Conservation (phyloP, 2,113 vertebrate species). For the Labeo rohita region DNA sequence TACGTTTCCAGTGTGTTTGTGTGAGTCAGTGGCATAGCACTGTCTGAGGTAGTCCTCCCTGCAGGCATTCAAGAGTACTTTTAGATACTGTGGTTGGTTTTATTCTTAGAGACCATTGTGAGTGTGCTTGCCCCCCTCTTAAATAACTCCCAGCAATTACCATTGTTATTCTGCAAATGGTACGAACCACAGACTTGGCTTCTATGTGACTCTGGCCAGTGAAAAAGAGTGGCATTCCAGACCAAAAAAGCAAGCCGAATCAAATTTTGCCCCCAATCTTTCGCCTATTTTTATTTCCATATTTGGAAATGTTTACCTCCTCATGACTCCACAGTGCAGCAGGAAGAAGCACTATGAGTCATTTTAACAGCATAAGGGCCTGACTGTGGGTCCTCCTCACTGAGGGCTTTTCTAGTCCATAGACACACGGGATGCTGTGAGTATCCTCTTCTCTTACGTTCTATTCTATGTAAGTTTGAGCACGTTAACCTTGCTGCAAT, state of each 20-base stretch:
- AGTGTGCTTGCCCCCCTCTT: slow-evolving; percentile 48
- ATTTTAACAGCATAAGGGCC: slow-evolving; percentile 73
- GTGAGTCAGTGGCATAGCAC: not conserved
- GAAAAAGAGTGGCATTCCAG: slow-evolving; percentile 75
- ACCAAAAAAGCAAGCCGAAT: slow-evolving; percentile 79
- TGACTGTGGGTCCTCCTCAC: slow-evolving; percentile 65
- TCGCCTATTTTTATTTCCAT: slow-evolving; percentile 88
- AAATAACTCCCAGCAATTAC: slow-evolving; percentile 65
- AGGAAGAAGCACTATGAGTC: slow-evolving; percentile 78
- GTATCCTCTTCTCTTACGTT: slow-evolving; percentile 65
- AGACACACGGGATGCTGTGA: slow-evolving; percentile 66
- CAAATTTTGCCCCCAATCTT: slow-evolving; percentile 84
- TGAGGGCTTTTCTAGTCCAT: slow-evolving; percentile 60
- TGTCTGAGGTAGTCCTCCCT: not conserved
- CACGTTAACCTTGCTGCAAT: slow-evolving; percentile 2
- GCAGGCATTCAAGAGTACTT: not conserved
- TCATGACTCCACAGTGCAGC: slow-evolving; percentile 82
- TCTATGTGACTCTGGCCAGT: slow-evolving; percentile 72
- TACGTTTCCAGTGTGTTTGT: not conserved
- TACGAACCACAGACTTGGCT: slow-evolving; percentile 74
- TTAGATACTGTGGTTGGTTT: slow-evolving; percentile 25
- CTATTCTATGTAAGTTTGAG: not conserved
- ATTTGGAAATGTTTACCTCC: slow-evolving; percentile 99
- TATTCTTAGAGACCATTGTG: slow-evolving; percentile 9
- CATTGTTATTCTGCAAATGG: slow-evolving; percentile 69